Evolutionary conservation across 2,888 invertebrate species (phyloP).

Genomic region (Calliscelio sp.): DNA sequence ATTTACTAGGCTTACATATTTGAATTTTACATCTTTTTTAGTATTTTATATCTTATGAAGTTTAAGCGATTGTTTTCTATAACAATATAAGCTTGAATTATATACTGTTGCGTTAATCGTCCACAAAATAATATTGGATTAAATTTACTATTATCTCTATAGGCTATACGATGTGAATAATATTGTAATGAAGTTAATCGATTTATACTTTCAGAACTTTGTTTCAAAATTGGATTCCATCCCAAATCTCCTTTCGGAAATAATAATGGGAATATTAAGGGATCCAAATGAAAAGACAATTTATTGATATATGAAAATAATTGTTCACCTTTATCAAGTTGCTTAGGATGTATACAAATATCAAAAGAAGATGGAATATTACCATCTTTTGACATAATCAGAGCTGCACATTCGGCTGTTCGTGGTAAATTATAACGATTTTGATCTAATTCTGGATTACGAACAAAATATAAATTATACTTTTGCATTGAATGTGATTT

Average conservation of each 20-base stretch:
- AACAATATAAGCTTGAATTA: conserved; percentile 16
- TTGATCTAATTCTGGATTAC: background rate
- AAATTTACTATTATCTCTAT: background rate
- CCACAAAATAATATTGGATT: conserved; percentile 5
- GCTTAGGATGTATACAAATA: background rate
- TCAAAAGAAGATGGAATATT: conserved; percentile 20
- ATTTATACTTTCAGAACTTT: background rate
- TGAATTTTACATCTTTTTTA: no score
- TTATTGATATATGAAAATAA: conserved; percentile 13
- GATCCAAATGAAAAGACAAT: conserved; percentile 21
- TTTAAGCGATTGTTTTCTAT: conserved; percentile 13
- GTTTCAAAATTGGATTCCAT: conserved; percentile 16
- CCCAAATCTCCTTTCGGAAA: conserved; percentile 12
- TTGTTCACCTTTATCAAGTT: no score
- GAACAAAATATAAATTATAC: conserved; percentile 14
- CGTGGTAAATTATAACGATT: background rate
- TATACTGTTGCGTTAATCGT: conserved; percentile 10
- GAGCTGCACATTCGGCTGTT: conserved; percentile 33
- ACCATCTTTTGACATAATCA: conserved; percentile 34
- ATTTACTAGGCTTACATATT: no score
- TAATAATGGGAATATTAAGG: background rate
- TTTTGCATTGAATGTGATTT: background rate
- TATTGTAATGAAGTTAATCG: conserved; percentile 4
- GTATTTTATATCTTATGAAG: background rate
- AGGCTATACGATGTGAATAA: background rate